Evolutionary conservation across 2,113 vertebrate genomes (phyloP).

Genomic region (Gobius niger): DNA sequence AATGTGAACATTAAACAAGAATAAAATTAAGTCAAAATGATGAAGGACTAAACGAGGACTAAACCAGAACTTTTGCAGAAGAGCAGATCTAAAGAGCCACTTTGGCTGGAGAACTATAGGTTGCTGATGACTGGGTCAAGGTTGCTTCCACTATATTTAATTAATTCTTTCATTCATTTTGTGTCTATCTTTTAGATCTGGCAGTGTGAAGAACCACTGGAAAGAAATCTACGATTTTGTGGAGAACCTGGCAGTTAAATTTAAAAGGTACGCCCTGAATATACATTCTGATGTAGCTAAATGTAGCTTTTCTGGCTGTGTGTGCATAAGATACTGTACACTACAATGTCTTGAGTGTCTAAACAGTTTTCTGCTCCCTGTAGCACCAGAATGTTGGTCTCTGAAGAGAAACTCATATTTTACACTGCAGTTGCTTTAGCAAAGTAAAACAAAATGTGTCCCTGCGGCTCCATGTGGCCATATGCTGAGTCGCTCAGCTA

Average conservation of each 20-base stretch:
- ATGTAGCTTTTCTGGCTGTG: not conserved
- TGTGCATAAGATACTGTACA: not conserved
- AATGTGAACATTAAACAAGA: too few species aligned
- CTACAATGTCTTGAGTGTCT: not conserved
- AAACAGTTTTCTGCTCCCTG: slow-evolving; percentile 39
- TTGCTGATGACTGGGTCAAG: too few species aligned
- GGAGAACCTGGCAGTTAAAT: slow-evolving; percentile 85
- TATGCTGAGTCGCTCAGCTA: slow-evolving; percentile 46
- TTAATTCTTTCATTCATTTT: not conserved
- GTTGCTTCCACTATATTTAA: not conserved
- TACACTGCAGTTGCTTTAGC: slow-evolving; percentile 16
- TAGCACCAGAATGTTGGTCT: slow-evolving; percentile 16
- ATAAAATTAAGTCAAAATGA: too few species aligned
- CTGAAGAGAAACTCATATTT: slow-evolving; percentile 38
- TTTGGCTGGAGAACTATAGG: too few species aligned
- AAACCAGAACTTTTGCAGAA: too few species aligned
- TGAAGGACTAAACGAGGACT: too few species aligned
- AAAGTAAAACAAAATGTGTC: slow-evolving; percentile 40
- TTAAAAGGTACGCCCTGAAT: slow-evolving; percentile 81
- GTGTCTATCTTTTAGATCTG: slow-evolving; percentile 79
- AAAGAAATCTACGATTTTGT: slow-evolving; percentile 86
- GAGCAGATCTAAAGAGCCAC: too few species aligned
- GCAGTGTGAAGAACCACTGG: slow-evolving; percentile 89
- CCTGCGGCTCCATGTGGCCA: slow-evolving; percentile 33
- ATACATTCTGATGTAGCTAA: not conserved